Percentiles rank a stretch among this genome's conserved stretches.
Evolutionary conservation across 2,888 invertebrate species (phyloP).

Genomic region (Ectemnius cavifrons): DNA sequence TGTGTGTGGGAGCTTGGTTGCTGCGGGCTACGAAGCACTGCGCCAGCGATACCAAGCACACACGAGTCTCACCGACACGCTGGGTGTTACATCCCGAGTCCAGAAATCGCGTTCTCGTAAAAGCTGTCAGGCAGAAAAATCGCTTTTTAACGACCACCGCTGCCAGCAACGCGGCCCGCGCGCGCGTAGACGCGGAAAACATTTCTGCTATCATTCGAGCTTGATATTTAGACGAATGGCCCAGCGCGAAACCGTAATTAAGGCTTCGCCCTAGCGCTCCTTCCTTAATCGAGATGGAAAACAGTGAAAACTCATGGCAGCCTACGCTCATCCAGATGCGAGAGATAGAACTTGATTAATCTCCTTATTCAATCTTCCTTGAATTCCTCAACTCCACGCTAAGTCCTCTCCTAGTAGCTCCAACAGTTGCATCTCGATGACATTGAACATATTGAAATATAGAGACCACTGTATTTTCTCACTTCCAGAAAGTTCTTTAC

Average conservation of each 20-base stretch:
- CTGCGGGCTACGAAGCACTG: too few relatives aligned
- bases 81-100: slow-evolving; percentile 8
- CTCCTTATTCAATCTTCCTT: not conserved
- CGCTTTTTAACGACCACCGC: slow-evolving; percentile 45
- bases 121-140: slow-evolving; percentile 45
- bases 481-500: slow-evolving; percentile 20
- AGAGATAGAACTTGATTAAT: not conserved
- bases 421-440: not conserved
- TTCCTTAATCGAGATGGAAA: slow-evolving; percentile 10
- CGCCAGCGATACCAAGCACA: too few relatives aligned
- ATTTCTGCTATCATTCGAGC: slow-evolving; percentile 21
- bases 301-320: not conserved
- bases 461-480: slow-evolving; percentile 20
- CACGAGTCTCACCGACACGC: too few relatives aligned
- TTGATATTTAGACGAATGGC: slow-evolving; percentile 3
- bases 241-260: slow-evolving; percentile 4
- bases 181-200: slow-evolving; percentile 9
- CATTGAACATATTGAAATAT: not conserved
- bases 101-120: slow-evolving; percentile 40
- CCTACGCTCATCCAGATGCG: not conserved
- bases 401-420: not conserved
- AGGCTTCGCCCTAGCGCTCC: not conserved
- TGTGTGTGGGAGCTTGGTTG: too few relatives aligned
- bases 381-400: too few relatives aligned
- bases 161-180: not conserved